Base-by-base conservation (phyloP, 2,888 invertebrate genomes). In the Drosophila prolongata region DNA sequence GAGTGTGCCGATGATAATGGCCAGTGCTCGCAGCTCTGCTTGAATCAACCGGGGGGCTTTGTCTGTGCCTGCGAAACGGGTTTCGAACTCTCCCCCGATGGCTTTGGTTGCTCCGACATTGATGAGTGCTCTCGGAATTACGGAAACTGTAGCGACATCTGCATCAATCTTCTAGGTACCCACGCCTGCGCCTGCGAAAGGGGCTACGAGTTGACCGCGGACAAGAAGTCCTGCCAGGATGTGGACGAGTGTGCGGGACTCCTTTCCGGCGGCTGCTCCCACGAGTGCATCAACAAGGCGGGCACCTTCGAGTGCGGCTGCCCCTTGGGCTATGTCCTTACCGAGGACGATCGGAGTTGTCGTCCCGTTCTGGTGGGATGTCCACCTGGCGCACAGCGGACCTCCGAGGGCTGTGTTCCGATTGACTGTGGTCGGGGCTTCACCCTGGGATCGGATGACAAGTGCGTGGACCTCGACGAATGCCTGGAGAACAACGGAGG, bases 301-400 rank as follows among this genome's bases (percentile, higher is more conserved):
- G 95, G 95, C 1, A 92, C 93, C 30, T 94, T 93, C 78, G 92
- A 92, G 53, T 95, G 95, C 80, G 90, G 90, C 10, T 95, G 95
- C 79, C 93, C 93, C 0, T 55, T 89, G n/a, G 93, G 93, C 0
- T 94, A 93, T 52, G 83, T 90, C 34, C 85, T 93, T 87, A 90
- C 90, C 16, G 72, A 78, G 4, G 85, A 89, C 49, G 83, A 81
- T 42, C 81, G 82, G 40, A 90, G 81, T 6, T 92, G 92, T 42
- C 78, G 80, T 2, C 83, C 88, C 11, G 76, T 79, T 1, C 60
- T 88, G 52, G 89, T 90, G 8, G 90, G 90, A n/a, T 79, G 78
- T 6, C 79, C 87, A 0, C 77, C 90, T 3, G 93, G 93, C 57
- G 92, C 60, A 0, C 44, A 54, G 0, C 54, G 71, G 0, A 64